phyloP scores from a whole-genome alignment of 2,113 vertebrate species.

The Xenopus tropicalis region UCB_Xtro_10.0 CM004445.2:1524501-1525000 shows the following conservation, averaged over 20 bases:
- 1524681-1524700: too few relatives aligned
- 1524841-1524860: slow-evolving; percentile 80
- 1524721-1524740: slow-evolving; percentile 89
- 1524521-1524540: too few relatives aligned
- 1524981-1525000: slow-evolving; percentile 79
- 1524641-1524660: too few relatives aligned
- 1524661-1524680: too few relatives aligned
- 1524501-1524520: too few relatives aligned
- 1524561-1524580: too few relatives aligned
- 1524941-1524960: slow-evolving; percentile 85
- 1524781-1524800: slow-evolving; percentile 97
- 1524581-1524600: too few relatives aligned
- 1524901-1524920: slow-evolving; percentile 82
- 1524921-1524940: slow-evolving; percentile 87
- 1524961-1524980: slow-evolving; percentile 75
- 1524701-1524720: slow-evolving; percentile 79
- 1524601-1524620: too few relatives aligned
- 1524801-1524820: slow-evolving; percentile 79
- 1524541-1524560: too few relatives aligned
- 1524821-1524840: slow-evolving; percentile 75
- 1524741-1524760: slow-evolving; percentile 91
- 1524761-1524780: slow-evolving; percentile 98
- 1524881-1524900: slow-evolving; percentile 84
- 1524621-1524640: too few relatives aligned
- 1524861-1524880: slow-evolving; percentile 73